Percentiles rank a stretch among this genome's conserved stretches.
Conservation (phyloP, 2,113 vertebrate species). For the Corythornis cristatus region DNA sequence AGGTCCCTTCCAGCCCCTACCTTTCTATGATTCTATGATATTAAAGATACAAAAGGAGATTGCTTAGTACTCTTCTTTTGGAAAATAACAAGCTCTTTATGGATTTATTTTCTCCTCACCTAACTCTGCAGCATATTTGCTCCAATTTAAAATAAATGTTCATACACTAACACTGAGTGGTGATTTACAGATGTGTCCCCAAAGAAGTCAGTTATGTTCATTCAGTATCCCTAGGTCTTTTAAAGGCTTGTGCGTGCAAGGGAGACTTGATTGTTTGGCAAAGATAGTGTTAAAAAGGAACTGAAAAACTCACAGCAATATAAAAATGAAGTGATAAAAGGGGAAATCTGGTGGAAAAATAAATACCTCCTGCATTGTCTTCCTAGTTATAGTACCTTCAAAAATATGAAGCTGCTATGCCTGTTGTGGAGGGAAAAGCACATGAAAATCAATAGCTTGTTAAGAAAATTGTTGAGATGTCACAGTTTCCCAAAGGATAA, state of each 20-base stretch:
- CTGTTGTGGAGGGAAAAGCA: constrained; percentile 9
- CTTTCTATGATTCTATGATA: not conserved
- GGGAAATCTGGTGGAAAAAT: not conserved
- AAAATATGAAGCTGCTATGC: not conserved
- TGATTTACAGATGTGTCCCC: not conserved
- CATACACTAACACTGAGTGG: not conserved
- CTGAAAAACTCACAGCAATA: not conserved
- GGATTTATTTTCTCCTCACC: not conserved
- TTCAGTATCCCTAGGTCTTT: not conserved
- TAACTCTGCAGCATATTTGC: not conserved
- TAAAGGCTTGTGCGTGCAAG: not conserved
- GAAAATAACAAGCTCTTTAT: not conserved
- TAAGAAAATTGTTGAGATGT: constrained; percentile 22
- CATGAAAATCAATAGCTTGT: not conserved
- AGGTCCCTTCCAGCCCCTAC: no score
- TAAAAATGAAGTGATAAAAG: not conserved
- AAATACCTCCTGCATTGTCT: not conserved
- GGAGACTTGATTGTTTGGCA: not conserved
- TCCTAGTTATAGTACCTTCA: not conserved
- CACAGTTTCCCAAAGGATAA: not conserved
- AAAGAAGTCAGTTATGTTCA: not conserved
- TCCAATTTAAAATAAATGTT: not conserved
- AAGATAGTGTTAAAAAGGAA: not conserved
- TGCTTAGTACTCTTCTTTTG: not conserved
- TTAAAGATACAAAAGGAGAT: not conserved